phyloP scores from a whole-genome alignment of 2,888 invertebrate species.

The Mesochorus sp. region DNA sequence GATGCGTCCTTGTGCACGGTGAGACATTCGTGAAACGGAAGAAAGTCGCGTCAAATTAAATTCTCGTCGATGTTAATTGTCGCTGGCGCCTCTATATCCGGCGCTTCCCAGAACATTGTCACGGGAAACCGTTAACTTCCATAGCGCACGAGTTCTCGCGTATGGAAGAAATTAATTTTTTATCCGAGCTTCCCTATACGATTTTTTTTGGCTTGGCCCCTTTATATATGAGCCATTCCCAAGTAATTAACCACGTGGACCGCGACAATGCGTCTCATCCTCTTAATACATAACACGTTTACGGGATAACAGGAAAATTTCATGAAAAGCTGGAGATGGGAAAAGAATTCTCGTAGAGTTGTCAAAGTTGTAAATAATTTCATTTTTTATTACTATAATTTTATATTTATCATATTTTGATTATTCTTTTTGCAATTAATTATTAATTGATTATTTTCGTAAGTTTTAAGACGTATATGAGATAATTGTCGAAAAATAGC shows the following conservation, averaged over 20 bases:
- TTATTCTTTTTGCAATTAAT: not conserved
- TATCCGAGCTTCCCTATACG: slow-evolving; percentile 73
- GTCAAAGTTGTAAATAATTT: no score
- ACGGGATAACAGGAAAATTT: slow-evolving; percentile 38
- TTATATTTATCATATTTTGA: no score
- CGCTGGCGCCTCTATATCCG: slow-evolving; percentile 82
- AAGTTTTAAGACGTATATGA: no score
- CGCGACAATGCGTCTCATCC: slow-evolving; percentile 77
- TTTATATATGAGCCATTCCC: slow-evolving; percentile 67
- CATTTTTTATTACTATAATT: no score
- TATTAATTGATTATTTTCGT: not conserved
- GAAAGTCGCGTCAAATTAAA: slow-evolving; percentile 77
- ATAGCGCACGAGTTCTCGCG: slow-evolving; percentile 65
- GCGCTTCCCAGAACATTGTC: slow-evolving; percentile 78
- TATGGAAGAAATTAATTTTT: slow-evolving; percentile 82
- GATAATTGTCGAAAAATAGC: no score
- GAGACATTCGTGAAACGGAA: slow-evolving; percentile 43
- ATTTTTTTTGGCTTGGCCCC: slow-evolving; percentile 49
- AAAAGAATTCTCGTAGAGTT: slow-evolving; percentile 17
- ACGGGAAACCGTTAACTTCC: slow-evolving; percentile 57
- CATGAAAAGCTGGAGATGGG: slow-evolving; percentile 63
- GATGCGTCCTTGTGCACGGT: not conserved
- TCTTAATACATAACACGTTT: slow-evolving; percentile 78
- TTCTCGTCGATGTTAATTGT: slow-evolving; percentile 78
- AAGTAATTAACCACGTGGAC: slow-evolving; percentile 79